A percentile compares a stretch with the other conserved stretches of the same genome.
Evolutionary conservation across 2,888 invertebrate genomes (phyloP).

Genomic region (Drosophila quasianomalipes): DNA sequence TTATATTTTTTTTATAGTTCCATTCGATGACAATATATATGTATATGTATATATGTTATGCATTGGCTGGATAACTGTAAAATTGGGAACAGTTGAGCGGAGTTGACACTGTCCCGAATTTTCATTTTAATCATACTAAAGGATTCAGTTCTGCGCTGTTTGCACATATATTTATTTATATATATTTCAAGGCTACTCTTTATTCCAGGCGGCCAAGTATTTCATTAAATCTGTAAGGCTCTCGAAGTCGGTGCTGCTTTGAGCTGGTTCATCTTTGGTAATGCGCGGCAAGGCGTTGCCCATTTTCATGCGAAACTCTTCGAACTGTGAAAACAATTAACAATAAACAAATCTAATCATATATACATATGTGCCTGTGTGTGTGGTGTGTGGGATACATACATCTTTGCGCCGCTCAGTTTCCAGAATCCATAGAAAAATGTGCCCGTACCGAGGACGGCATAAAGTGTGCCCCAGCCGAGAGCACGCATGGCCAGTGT

Average conservation of each 20-base stretch:
- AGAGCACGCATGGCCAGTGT: conserved; percentile 93
- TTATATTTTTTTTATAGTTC: not conserved
- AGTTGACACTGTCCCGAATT: not conserved
- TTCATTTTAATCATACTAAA: not conserved
- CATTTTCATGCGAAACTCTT: conserved; percentile 93
- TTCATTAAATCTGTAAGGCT: conserved; percentile 93
- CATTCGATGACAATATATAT: not conserved
- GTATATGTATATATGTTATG: not conserved
- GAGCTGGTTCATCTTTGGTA: conserved; percentile 91
- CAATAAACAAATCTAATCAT: conserved; percentile 72
- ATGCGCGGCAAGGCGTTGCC: conserved; percentile 91
- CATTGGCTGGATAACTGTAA: not conserved
- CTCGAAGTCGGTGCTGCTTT: conserved; percentile 94
- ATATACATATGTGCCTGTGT: not conserved
- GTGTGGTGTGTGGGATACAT: conserved; percentile 48
- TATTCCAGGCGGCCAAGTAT: conserved; percentile 88
- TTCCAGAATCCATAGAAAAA: conserved; percentile 95
- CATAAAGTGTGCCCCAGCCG: conserved; percentile 94
- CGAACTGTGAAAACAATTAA: conserved; percentile 87
- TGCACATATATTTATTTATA: not conserved
- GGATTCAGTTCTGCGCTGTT: not conserved
- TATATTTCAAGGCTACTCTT: conserved; percentile 65
- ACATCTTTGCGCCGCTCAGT: conserved; percentile 94
- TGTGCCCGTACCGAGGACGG: conserved; percentile 93
- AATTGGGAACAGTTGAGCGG: not conserved